Percentiles rank a stretch among this genome's conserved stretches.
Conservation (phyloP, 2,888 invertebrate genomes). For the Nesidiocoris tenuis region DNA sequence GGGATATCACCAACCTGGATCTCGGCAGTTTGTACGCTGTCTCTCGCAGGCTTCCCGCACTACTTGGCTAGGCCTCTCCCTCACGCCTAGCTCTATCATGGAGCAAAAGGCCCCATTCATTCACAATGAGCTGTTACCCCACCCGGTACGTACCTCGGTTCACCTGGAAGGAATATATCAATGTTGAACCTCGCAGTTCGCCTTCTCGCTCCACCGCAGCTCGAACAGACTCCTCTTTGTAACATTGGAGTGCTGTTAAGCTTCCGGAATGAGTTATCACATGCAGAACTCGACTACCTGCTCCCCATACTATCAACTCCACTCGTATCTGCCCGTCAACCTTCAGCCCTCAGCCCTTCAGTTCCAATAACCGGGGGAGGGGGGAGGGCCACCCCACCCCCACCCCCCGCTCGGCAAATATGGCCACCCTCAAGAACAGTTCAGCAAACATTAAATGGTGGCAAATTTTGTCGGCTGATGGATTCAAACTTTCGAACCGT, state of each 20-base stretch:
- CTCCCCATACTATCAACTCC: neutral
- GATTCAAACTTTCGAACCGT: no score
- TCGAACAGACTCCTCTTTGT: slow-evolving; percentile 19
- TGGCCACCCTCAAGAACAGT: no score
- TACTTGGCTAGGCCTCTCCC: slow-evolving; percentile 29
- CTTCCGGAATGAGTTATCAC: slow-evolving; percentile 38
- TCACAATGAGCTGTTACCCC: slow-evolving; percentile 39
- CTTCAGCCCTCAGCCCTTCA: neutral
- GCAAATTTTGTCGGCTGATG: no score
- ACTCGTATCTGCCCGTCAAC: neutral
- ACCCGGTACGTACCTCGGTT: slow-evolving; percentile 10
- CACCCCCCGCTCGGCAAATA: no score
- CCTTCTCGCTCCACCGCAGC: neutral
- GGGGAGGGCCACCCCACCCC: no score
- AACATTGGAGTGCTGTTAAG: slow-evolving; percentile 37
- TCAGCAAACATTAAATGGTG: no score
- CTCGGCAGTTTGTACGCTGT: slow-evolving; percentile 43
- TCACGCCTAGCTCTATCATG: neutral
- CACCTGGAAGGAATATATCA: slow-evolving; percentile 42
- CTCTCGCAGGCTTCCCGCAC: slow-evolving; percentile 34
- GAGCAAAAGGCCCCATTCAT: slow-evolving; percentile 26
- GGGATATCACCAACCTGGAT: slow-evolving; percentile 41
- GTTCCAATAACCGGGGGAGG: neutral
- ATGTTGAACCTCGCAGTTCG: slow-evolving; percentile 25
- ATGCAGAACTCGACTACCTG: slow-evolving; percentile 21